A percentile compares a stretch with the other conserved stretches of the same genome.
phyloP scores from a whole-genome alignment of 2,113 vertebrate species.

The Anarhynchus alexandrinus region DNA sequence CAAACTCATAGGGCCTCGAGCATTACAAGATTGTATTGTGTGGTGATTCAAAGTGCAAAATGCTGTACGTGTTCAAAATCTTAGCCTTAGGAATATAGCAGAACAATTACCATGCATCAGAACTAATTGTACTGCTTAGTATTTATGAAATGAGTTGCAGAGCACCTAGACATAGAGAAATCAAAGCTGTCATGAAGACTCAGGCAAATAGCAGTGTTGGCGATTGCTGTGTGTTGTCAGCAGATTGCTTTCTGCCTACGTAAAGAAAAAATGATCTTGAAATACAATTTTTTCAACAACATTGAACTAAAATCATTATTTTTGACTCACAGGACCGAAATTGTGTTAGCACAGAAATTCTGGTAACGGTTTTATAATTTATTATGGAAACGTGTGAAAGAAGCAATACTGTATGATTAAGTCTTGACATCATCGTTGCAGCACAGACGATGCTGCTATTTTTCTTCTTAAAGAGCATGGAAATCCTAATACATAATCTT shows the following conservation, averaged over 20 bases:
- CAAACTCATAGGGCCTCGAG: not conserved
- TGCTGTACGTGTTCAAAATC: not conserved
- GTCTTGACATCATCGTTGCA: not conserved
- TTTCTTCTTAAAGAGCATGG: not conserved
- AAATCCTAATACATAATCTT: not conserved
- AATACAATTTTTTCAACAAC: not conserved
- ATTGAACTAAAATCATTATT: not conserved
- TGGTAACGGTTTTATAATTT: not conserved
- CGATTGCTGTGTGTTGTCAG: not conserved
- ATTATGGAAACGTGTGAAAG: not conserved
- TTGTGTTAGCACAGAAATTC: not conserved
- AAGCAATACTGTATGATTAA: not conserved
- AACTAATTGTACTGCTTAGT: not conserved
- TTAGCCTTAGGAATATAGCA: not conserved
- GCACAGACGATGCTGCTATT: not conserved
- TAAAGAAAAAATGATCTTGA: not conserved
- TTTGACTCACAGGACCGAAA: not conserved
- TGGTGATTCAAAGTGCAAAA: not conserved
- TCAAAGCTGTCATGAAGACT: not conserved
- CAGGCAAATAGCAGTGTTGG: not conserved
- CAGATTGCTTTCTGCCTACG: not conserved
- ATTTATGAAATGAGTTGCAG: not conserved
- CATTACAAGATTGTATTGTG: not conserved
- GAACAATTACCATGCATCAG: not conserved
- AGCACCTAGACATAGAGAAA: not conserved